These are phyloP conservation scores for Rhea pennata DNA, from an alignment of 2,113 vertebrate genomes.

Conservation along the genomic window DNA sequence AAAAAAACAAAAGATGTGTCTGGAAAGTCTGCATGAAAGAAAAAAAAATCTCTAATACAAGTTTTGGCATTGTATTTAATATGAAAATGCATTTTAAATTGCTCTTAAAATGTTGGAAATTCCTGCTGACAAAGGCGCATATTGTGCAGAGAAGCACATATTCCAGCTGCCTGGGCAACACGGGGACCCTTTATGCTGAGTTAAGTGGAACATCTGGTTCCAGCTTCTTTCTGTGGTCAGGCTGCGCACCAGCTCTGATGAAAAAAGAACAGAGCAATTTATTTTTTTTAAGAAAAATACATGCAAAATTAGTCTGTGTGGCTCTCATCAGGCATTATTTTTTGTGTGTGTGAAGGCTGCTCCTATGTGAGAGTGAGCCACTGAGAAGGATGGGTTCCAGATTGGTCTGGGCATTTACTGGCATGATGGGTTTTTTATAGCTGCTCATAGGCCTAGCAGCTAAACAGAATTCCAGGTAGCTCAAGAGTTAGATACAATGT, in stretches of 20 bases:
- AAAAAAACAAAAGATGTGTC: neutral
- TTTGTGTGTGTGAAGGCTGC: neutral
- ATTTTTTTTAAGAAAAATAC: neutral
- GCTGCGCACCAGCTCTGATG: neutral
- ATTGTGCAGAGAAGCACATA: slow-evolving; percentile 30
- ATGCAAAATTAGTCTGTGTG: neutral
- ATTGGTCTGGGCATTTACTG: neutral
- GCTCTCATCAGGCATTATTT: neutral
- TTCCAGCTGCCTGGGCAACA: slow-evolving; percentile 34
- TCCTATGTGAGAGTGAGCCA: neutral
- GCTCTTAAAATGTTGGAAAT: slow-evolving; percentile 26
- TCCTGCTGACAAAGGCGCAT: slow-evolving; percentile 53
- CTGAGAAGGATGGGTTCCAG: neutral
- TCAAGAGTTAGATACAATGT: neutral
- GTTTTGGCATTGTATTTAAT: slow-evolving; percentile 19
- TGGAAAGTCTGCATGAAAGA: neutral
- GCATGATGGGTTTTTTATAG: neutral
- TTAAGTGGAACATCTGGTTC: slow-evolving; percentile 49
- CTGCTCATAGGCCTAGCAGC: rapidly evolving
- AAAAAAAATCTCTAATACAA: slow-evolving; percentile 24
- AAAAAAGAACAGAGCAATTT: neutral
- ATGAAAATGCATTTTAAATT: slow-evolving; percentile 59
- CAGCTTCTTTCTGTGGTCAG: slow-evolving; percentile 23
- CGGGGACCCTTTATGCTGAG: slow-evolving; percentile 32
- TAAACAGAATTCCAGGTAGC: neutral